Percentiles rank a stretch among this genome's conserved stretches.
Conservation (phyloP, 1,140 invertebrate species). For the Aphidius gifuensis region DNA sequence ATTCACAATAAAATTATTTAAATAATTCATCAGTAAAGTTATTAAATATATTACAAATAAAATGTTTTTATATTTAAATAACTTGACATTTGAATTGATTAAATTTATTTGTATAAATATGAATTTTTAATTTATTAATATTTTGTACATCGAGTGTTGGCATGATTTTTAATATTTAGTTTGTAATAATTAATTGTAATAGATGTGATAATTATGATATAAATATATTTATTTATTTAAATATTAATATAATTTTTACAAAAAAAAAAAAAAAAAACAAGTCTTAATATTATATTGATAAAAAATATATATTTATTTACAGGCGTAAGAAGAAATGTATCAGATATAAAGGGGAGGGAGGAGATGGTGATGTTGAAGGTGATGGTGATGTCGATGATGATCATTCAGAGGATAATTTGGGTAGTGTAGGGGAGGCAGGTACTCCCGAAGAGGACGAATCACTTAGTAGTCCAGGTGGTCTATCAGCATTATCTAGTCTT, state of each 20-base stretch:
- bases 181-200: not conserved
- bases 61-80: too few relatives aligned
- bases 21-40: too few relatives aligned
- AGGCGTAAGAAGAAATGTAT: slow-evolving; percentile 99
- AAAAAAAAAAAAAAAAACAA: not conserved
- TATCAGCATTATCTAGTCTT: slow-evolving; percentile 74
- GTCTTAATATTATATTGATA: not conserved
- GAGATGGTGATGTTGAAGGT: slow-evolving; percentile 66
- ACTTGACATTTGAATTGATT: not conserved
- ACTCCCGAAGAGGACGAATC: slow-evolving; percentile 71
- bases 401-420: slow-evolving; percentile 74
- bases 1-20: too few relatives aligned
- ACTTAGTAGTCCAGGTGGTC: slow-evolving; percentile 72
- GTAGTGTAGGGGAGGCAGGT: slow-evolving; percentile 71
- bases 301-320: slow-evolving; percentile 46
- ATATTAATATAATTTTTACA: not conserved
- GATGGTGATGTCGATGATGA: slow-evolving; percentile 65
- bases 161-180: slow-evolving; percentile 16
- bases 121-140: not conserved
- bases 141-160: slow-evolving; percentile 13
- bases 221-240: too few relatives aligned
- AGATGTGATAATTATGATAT: too few relatives aligned
- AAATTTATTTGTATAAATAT: slow-evolving; percentile 1
- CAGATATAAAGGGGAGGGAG: slow-evolving; percentile 80
- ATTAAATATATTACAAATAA: too few relatives aligned